phyloP scores from a whole-genome alignment of 2,797 vertebrate species.

The Crocodylus rhombifer region DNA sequence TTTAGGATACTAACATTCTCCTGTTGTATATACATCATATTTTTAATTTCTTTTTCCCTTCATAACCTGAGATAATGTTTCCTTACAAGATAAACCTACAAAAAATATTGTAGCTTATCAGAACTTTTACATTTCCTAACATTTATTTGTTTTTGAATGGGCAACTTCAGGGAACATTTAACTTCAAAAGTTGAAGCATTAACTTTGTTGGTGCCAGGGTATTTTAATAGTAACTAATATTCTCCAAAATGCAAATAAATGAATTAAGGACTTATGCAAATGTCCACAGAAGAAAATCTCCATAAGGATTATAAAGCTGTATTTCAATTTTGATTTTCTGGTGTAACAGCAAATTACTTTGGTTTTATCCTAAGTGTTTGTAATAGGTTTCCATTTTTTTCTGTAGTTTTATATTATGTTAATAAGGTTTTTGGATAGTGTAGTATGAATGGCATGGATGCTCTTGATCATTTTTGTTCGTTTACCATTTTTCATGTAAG shows the following conservation, averaged over 20 bases:
- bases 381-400: background rate
- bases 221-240: background rate
- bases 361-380: background rate
- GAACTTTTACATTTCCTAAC: background rate
- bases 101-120: background rate
- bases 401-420: background rate
- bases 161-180: background rate
- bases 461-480: background rate
- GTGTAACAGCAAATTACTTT: background rate
- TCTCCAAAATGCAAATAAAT: background rate
- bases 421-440: background rate
- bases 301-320: background rate
- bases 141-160: background rate
- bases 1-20: no score
- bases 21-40: background rate
- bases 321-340: background rate
- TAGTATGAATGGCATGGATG: background rate
- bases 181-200: no score
- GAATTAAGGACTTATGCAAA: background rate
- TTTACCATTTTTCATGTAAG: background rate
- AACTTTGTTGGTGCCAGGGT: background rate
- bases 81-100: background rate
- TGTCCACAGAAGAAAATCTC: background rate
- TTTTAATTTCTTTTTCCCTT: constrained; percentile 13
- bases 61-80: background rate